Base-by-base conservation (phyloP, 2,888 invertebrate genomes). In the Alitta virens region DNA sequence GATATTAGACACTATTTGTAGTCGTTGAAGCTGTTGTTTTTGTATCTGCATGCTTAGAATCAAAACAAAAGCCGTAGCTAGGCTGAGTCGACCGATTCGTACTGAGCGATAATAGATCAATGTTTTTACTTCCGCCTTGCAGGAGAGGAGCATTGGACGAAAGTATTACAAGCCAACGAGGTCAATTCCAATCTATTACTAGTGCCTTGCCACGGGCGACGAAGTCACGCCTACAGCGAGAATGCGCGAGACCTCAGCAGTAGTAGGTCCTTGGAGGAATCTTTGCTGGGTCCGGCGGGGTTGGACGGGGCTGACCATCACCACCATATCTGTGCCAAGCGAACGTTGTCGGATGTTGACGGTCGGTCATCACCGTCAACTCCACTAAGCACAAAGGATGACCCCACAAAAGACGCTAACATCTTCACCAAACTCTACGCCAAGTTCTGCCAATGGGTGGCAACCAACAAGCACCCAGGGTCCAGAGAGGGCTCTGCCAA, bases 111-210 rank as follows among this genome's bases (percentile, higher is more conserved):
- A n/a, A n/a, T n/a, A n/a, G n/a, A n/a, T n/a, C n/a, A n/a, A 9
- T 7, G 5, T 52, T 52, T 16, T 9, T 24, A 24, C 24, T 16
- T 24, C 21, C 16, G n/a, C 18, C 2, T 21, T 56, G 2, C 58
- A 67, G 76, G 75, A 46, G 76, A 76, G 40, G 72, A 72, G 16
- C 74, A 76, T 60, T 75, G 76, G 74, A 69, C 71, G 21, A 76
- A 75, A 57, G 66, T 77, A 16, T 66, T 77, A 25, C 75, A 75
- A 60, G 75, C 75, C 21, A 76, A 75, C 64, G 74, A 72, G 63
- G 68, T 72, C 59, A 72, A 71, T 62, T 61, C 63, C 43, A 71
- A 68, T 60, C 53, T 71, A 50, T 57, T 66, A 43, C 63, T 62
- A 23, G 21, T 60, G 42, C 68, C 63, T 26, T 57, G 63, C 38